A percentile compares a stretch with the other conserved stretches of the same genome.
These are phyloP conservation scores for Oreochromis tanganicae DNA, from an alignment of 2,113 vertebrate genomes.

Conservation along the genomic window DNA sequence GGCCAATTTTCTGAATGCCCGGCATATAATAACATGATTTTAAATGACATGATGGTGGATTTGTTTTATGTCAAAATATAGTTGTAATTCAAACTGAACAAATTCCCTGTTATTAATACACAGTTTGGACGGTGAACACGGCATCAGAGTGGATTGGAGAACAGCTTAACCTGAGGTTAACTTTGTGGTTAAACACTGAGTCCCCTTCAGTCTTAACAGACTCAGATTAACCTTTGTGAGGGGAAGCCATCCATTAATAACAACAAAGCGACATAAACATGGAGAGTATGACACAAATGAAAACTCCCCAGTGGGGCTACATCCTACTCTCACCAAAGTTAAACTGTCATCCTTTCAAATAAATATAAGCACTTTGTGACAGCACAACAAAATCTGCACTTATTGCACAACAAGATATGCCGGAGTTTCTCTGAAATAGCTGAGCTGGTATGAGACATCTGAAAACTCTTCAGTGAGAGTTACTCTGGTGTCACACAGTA, in stretches of 20 bases:
- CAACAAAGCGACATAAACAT: background rate
- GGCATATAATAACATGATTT: background rate
- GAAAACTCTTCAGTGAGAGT: background rate
- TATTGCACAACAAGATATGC: background rate
- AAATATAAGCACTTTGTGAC: background rate
- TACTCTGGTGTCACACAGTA: background rate
- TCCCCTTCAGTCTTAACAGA: conserved; percentile 8
- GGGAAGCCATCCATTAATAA: background rate
- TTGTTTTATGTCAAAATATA: background rate
- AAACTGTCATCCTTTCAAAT: background rate
- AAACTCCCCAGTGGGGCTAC: background rate
- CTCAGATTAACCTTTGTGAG: background rate
- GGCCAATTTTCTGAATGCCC: background rate
- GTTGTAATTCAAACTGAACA: background rate
- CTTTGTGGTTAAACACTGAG: background rate
- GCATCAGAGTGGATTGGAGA: background rate
- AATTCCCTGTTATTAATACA: background rate
- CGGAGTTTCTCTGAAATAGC: background rate
- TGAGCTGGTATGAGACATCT: background rate
- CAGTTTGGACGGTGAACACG: background rate
- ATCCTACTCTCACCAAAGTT: background rate
- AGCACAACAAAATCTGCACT: background rate
- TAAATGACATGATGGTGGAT: background rate
- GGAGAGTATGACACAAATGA: background rate
- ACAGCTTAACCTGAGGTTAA: conserved; percentile 3